Evolutionary conservation across 2,888 invertebrate species (phyloP).

Genomic region (Heteromurus nitidus): DNA sequence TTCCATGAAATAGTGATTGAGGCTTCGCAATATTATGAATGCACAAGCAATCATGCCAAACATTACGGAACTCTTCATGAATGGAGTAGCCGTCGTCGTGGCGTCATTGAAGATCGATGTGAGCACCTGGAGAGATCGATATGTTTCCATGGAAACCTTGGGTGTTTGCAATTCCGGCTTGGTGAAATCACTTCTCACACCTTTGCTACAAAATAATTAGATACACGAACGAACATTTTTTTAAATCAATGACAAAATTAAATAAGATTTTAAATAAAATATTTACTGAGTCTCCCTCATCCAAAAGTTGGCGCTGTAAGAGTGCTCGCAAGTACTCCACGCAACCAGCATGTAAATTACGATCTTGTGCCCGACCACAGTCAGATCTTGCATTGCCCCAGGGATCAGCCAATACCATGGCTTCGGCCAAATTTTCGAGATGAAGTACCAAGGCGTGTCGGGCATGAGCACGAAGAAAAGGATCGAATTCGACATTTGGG

Average conservation of each 20-base stretch:
- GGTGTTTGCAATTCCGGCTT: not conserved
- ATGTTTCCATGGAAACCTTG: constrained; percentile 21
- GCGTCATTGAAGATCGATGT: constrained; percentile 29
- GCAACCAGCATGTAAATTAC: constrained; percentile 26
- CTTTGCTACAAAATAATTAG: too few species aligned
- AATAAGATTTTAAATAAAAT: too few species aligned
- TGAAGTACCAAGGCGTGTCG: constrained; percentile 35
- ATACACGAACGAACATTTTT: not conserved
- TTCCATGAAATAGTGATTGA: constrained; percentile 40
- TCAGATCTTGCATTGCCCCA: constrained; percentile 50
- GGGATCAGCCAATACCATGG: constrained; percentile 56
- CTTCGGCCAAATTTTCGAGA: constrained; percentile 32
- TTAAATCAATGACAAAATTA: not conserved
- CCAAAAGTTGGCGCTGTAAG: constrained; percentile 51
- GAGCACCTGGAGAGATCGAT: constrained; percentile 25
- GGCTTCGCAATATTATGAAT: constrained; percentile 32
- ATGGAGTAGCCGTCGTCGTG: constrained; percentile 27
- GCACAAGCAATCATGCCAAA: not conserved
- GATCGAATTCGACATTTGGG: constrained; percentile 44
- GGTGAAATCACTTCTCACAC: constrained; percentile 32
- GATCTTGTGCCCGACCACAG: constrained; percentile 38
- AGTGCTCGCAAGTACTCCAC: constrained; percentile 44
- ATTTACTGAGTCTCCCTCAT: constrained; percentile 54
- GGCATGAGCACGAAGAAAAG: constrained; percentile 39
- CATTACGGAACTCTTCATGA: not conserved